Base-by-base conservation (phyloP, 2,113 vertebrate species). In the Leiothrix lutea region DNA sequence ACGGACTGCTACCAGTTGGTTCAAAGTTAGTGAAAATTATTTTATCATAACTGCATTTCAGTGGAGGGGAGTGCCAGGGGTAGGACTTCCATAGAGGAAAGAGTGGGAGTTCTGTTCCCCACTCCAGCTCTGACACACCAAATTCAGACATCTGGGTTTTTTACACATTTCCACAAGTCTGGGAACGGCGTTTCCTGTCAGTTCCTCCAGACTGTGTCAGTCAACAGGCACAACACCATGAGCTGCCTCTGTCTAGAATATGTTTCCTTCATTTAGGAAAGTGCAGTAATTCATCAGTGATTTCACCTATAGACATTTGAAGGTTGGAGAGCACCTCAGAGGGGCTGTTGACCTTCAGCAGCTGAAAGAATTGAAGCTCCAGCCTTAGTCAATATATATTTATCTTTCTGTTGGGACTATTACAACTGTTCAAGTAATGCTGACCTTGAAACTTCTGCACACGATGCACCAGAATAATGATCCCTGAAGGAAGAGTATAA, bases 351-450 rank as follows among this genome's bases (percentile, higher is more conserved):
- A 98, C 98, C 97, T 98, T 98, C 97, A 98, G 77, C 95, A 98
- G 97, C 97, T 70, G 94, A 97, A 97, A 97, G 91, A 98, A 97
- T 66, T 97, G 75, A 91, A 98, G 97, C 94, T 96, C 90, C 92
- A 98, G 96, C 90, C 92, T 97, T 54, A 98, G 97, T 98, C 97
- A 98, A 98, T 98, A 98, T 97, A 97, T 98, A 98, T 98, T 98
- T 98, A 98, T 98, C 92, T 98, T 98, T 98, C 97, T 98, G 96
- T 97, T 92, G 97, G 97, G 97, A 98, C 95, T 97, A 97, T 98
- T 98, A 98, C 94, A 97, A 98, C 92, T 97, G 95, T 95, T 88
- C 92, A 96, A 97, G 96, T 96, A 98, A 97, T 97, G 96, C 96
- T 97, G 97, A 98, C 97, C 97, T 98, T 98, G 97, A 98, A 98